phyloP scores from a whole-genome alignment of 2,113 vertebrate genomes.

The Chrysochloris asiatica region DNA sequence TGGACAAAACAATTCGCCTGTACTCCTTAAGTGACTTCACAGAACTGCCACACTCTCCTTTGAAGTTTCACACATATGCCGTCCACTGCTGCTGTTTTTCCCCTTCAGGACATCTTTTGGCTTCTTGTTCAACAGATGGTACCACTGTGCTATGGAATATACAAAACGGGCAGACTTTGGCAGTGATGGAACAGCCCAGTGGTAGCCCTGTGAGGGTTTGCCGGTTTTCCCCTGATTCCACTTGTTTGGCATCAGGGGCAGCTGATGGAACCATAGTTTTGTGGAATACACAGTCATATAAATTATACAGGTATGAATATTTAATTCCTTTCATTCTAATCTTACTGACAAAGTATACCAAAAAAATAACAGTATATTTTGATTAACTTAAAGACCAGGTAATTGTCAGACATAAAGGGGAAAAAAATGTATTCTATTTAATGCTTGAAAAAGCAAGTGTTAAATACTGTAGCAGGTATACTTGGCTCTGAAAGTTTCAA shows the following conservation, averaged over 20 bases:
- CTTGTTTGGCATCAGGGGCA: constrained; percentile 87
- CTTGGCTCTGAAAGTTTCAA: constrained; percentile 32
- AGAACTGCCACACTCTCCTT: constrained; percentile 91
- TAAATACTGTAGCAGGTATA: neutral
- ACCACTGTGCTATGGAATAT: constrained; percentile 89
- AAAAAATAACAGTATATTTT: constrained; percentile 6
- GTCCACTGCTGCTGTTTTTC: constrained; percentile 98
- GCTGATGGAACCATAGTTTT: constrained; percentile 92
- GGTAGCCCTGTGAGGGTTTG: constrained; percentile 92
- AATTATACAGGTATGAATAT: constrained; percentile 84
- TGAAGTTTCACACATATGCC: constrained; percentile 91
- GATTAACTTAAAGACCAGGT: neutral
- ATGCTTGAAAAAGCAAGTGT: constrained; percentile 12
- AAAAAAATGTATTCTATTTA: neutral
- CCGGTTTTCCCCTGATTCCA: constrained; percentile 87
- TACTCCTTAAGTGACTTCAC: constrained; percentile 87
- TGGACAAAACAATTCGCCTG: constrained; percentile 93
- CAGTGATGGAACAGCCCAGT: constrained; percentile 90
- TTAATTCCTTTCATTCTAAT: neutral
- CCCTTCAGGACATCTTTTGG: constrained; percentile 88
- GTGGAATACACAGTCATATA: constrained; percentile 89
- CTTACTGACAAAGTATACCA: neutral
- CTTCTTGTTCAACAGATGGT: constrained; percentile 96
- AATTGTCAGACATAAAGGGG: neutral
- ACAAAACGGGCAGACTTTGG: constrained; percentile 84